Evolutionary conservation across 1,140 invertebrate genomes (phyloP).

Genomic region (Solenopsis fugax): DNA sequence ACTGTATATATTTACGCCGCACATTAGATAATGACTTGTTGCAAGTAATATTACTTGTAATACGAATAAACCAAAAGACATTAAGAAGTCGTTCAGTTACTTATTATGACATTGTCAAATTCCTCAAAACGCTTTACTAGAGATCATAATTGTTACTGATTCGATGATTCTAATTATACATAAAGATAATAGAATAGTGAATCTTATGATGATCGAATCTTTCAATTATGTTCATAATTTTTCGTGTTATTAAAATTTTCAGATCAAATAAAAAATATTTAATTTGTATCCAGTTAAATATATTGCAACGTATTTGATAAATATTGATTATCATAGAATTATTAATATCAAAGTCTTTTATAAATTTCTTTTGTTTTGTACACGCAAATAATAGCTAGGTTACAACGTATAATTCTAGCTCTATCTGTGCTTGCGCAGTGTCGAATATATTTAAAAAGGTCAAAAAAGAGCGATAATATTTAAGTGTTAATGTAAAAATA

Average conservation of each 20-base stretch:
- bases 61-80: constrained; percentile 48
- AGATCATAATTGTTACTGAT: background rate
- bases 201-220: background rate
- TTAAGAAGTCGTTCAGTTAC: background rate
- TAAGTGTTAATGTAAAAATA: no score
- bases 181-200: background rate
- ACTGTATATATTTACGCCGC: constrained; percentile 42
- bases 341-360: no score
- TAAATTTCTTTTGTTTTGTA: no score
- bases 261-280: background rate
- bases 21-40: constrained; percentile 36
- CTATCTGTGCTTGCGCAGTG: no score
- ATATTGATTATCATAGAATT: no score
- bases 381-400: no score
- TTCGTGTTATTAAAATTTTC: background rate
- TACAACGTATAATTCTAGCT: no score
- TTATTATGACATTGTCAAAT: constrained; percentile 18
- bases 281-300: background rate
- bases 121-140: constrained; percentile 8
- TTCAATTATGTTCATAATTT: background rate
- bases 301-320: no score
- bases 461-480: no score
- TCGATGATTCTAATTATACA: background rate
- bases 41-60: constrained; percentile 37
- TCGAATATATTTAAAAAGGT: no score